Evolutionary conservation across 1,140 invertebrate species (phyloP).

Genomic region (Hesperophylax magnus): DNA sequence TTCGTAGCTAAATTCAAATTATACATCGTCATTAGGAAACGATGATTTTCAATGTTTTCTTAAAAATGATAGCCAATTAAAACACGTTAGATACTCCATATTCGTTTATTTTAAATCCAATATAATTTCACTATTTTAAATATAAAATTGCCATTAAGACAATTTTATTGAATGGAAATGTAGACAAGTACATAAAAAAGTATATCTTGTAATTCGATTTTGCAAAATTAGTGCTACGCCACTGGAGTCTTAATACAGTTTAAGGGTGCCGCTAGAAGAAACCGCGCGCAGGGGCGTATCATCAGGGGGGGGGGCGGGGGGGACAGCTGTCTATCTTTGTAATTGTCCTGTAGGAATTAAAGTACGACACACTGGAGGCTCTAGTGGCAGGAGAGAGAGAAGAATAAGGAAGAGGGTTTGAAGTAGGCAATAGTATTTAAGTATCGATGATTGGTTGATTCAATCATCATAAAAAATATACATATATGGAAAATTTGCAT

Average conservation of each 20-base stretch:
- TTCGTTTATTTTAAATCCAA: too few relatives aligned
- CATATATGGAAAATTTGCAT: background rate
- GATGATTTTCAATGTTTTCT: too few relatives aligned
- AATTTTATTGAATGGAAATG: too few relatives aligned
- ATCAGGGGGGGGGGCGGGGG: slow-evolving; percentile 5
- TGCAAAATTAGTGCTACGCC: slow-evolving; percentile 2
- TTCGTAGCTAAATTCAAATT: too few relatives aligned
- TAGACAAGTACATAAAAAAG: too few relatives aligned
- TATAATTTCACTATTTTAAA: too few relatives aligned
- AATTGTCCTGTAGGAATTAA: slow-evolving; percentile 50
- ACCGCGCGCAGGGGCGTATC: slow-evolving; percentile 10
- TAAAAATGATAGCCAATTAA: too few relatives aligned
- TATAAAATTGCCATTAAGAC: too few relatives aligned
- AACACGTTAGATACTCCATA: too few relatives aligned
- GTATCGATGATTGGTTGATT: background rate
- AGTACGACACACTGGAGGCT: slow-evolving; percentile 44
- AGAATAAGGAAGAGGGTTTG: too few relatives aligned
- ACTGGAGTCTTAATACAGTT: slow-evolving; percentile 38
- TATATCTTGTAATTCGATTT: too few relatives aligned
- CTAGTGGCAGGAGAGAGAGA: background rate
- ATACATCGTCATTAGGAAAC: too few relatives aligned
- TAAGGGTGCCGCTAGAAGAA: slow-evolving; percentile 11
- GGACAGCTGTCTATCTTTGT: slow-evolving; percentile 51
- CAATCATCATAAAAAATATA: background rate
- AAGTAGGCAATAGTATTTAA: background rate